Percentiles rank a stretch among this genome's conserved stretches.
phyloP scores from a whole-genome alignment of 2,113 vertebrate species.

The Nyctibius bracteatus region DNA sequence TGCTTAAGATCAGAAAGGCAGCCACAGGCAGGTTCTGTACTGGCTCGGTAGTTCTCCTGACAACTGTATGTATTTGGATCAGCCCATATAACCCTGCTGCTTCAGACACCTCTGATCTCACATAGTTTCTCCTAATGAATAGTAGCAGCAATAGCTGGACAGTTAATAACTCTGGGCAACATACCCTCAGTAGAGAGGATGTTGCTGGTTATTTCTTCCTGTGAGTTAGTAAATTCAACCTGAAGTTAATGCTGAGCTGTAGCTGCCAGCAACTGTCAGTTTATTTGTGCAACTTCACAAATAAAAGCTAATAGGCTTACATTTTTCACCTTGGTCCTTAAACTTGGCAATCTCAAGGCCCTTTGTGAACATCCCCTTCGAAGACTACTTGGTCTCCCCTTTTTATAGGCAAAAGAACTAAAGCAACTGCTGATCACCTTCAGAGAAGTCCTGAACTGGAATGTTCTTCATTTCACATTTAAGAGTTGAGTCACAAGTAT shows the following conservation, averaged over 20 bases:
- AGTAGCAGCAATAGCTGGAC: background rate
- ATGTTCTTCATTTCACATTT: background rate
- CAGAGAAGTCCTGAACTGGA: background rate
- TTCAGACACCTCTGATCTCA: slow-evolving; percentile 1
- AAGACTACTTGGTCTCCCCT: background rate
- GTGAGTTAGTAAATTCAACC: background rate
- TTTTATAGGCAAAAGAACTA: background rate
- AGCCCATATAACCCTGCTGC: background rate
- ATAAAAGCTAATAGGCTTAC: background rate
- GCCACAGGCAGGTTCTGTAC: background rate
- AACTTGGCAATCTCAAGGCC: background rate
- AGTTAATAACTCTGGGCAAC: background rate
- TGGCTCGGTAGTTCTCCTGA: background rate
- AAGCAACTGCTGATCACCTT: background rate
- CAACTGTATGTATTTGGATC: background rate
- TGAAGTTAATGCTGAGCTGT: background rate
- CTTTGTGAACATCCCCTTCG: background rate
- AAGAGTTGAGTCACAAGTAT: background rate
- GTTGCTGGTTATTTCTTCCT: background rate
- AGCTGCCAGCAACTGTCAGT: background rate
- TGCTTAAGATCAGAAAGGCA: slow-evolving; percentile 6
- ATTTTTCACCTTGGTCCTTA: background rate
- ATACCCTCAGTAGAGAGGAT: background rate
- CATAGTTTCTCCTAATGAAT: background rate
- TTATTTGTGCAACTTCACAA: background rate